Evolutionary conservation across 2,797 vertebrate species (phyloP).

Genomic region (Cercopithecus hamlyni): DNA sequence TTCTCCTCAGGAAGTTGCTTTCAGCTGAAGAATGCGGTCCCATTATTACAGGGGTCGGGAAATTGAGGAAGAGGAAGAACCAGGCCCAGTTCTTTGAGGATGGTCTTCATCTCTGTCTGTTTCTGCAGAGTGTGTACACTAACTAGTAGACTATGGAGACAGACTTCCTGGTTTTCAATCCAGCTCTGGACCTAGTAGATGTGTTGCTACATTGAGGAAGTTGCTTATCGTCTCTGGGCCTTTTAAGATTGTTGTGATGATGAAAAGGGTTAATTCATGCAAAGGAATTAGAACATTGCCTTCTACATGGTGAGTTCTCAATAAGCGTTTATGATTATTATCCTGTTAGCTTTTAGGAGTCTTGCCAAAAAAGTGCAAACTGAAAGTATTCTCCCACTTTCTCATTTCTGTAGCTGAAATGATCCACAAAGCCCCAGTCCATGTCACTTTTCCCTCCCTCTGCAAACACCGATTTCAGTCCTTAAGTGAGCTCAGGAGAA

Average conservation of each 20-base stretch:
- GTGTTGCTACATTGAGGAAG: background rate
- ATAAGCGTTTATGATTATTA: background rate
- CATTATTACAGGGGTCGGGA: background rate
- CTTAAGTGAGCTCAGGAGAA: conserved; percentile 11
- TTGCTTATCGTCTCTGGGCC: background rate
- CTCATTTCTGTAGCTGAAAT: background rate
- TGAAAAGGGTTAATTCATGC: background rate
- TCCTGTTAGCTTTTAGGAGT: background rate
- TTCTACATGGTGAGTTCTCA: background rate
- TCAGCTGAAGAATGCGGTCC: background rate
- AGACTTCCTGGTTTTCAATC: background rate
- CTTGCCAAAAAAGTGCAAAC: background rate
- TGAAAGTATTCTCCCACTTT: background rate
- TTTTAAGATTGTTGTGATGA: background rate
- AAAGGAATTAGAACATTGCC: background rate
- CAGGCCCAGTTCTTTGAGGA: background rate
- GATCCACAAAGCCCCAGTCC: background rate
- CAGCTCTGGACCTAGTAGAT: background rate
- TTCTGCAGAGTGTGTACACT: background rate
- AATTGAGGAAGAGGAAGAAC: background rate
- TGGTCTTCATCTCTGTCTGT: background rate
- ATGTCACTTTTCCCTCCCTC: background rate
- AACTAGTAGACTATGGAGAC: background rate
- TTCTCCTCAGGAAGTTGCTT: background rate
- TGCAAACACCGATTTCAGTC: conserved; percentile 29